These are phyloP conservation scores for Phataginus tetradactyla DNA, from an alignment of 2,797 vertebrate genomes.

Conservation along the genomic window DNA sequence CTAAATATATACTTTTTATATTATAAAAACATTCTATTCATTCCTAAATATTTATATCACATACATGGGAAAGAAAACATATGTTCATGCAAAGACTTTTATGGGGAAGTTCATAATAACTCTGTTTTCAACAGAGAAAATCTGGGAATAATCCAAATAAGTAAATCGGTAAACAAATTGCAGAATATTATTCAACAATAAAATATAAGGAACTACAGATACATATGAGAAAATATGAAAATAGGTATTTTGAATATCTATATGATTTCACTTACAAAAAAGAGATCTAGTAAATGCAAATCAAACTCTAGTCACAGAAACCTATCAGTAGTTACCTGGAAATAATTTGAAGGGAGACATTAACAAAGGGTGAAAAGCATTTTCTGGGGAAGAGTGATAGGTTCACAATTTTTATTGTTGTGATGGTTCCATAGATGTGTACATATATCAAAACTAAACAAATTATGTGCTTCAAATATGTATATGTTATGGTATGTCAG, in stretches of 20 bases:
- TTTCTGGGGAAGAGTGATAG: background rate
- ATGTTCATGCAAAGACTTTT: background rate
- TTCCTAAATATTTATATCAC: background rate
- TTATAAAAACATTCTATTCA: background rate
- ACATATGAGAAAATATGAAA: background rate
- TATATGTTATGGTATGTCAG: background rate
- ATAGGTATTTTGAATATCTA: background rate
- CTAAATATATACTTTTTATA: background rate
- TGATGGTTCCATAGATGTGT: background rate
- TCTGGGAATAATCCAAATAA: background rate
- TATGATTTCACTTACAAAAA: background rate
- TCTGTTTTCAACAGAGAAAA: background rate
- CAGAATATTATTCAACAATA: background rate
- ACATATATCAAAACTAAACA: background rate
- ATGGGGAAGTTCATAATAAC: background rate
- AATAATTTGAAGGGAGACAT: background rate
- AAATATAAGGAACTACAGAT: background rate
- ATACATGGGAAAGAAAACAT: background rate
- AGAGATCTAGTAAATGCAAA: background rate
- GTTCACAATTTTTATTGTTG: background rate
- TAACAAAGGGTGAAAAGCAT: background rate
- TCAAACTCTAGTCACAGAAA: background rate
- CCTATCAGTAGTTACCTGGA: background rate
- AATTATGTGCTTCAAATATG: background rate
- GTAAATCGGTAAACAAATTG: background rate